phyloP scores from a whole-genome alignment of 1,140 invertebrate genomes.

The Hylaeus volcanicus region DNA sequence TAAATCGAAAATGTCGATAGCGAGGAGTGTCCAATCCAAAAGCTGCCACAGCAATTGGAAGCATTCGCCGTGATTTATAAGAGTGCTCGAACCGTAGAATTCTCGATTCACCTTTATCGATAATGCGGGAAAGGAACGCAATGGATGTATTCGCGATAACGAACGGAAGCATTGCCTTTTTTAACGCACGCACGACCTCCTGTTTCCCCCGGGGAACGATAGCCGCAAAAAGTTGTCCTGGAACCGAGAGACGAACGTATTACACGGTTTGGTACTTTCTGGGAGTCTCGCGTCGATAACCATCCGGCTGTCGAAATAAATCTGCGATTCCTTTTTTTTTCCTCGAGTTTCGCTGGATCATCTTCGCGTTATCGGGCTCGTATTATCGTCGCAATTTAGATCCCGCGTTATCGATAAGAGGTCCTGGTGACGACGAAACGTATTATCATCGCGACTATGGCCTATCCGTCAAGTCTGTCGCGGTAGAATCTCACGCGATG shows the following conservation, averaged over 20 bases:
- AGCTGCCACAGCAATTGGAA: neutral
- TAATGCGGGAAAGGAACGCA: neutral
- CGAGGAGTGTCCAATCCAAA: too few relatives aligned
- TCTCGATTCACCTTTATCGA: neutral
- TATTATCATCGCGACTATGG: conserved; percentile 20
- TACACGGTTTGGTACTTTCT: neutral
- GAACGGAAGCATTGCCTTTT: neutral
- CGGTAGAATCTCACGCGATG: conserved; percentile 35
- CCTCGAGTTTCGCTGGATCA: neutral
- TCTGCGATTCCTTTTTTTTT: conserved; percentile 21
- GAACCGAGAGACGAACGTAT: neutral
- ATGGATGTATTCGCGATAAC: neutral
- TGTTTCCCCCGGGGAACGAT: conserved; percentile 16
- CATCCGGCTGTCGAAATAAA: conserved; percentile 37
- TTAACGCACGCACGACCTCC: neutral
- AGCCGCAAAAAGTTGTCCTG: neutral
- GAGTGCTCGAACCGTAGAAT: too few relatives aligned
- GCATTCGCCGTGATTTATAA: neutral
- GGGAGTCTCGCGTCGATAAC: conserved; percentile 15
- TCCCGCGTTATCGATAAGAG: conserved; percentile 35
- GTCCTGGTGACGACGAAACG: conserved; percentile 24
- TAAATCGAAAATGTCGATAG: too few relatives aligned
- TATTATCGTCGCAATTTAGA: conserved; percentile 49
- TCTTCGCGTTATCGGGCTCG: neutral
- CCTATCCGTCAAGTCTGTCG: conserved; percentile 49